Evolutionary conservation across 2,797 vertebrate species (phyloP).

Genomic region (Ptychadena robeensis): DNA sequence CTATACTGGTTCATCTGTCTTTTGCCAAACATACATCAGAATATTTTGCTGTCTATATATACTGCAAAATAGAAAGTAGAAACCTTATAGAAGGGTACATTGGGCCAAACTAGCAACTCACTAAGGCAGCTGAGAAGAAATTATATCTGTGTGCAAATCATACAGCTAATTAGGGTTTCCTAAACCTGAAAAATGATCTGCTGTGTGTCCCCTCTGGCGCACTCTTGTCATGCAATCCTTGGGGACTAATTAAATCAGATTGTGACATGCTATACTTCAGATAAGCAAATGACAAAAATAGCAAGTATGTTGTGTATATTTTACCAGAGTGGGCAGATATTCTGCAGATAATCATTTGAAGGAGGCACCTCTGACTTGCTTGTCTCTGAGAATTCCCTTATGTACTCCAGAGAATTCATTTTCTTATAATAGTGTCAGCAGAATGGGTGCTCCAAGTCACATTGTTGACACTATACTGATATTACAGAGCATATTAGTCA

Average conservation of each 20-base stretch:
- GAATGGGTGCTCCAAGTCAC: not conserved
- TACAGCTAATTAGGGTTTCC: slow-evolving; percentile 40
- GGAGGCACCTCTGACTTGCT: slow-evolving; percentile 21
- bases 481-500: not conserved
- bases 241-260: slow-evolving; percentile 57
- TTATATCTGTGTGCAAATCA: slow-evolving; percentile 22
- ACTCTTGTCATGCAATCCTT: slow-evolving; percentile 38
- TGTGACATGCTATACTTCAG: slow-evolving; percentile 42
- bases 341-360: slow-evolving; percentile 25
- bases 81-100: not conserved
- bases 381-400: slow-evolving; percentile 8
- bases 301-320: slow-evolving; percentile 13
- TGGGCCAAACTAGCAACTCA: slow-evolving; percentile 12
- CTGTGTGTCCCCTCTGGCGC: slow-evolving; percentile 47
- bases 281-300: slow-evolving; percentile 52
- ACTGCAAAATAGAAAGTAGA: not conserved
- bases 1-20: not conserved
- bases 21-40: not conserved
- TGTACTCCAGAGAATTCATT: slow-evolving; percentile 29
- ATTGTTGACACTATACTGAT: not conserved
- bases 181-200: slow-evolving; percentile 40
- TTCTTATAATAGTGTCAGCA: slow-evolving; percentile 36
- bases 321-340: slow-evolving; percentile 13
- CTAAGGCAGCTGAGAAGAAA: slow-evolving; percentile 11
- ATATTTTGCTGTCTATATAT: not conserved